Evolutionary conservation across 2,113 vertebrate genomes (phyloP).

Genomic region (Aegotheles bennettii): DNA sequence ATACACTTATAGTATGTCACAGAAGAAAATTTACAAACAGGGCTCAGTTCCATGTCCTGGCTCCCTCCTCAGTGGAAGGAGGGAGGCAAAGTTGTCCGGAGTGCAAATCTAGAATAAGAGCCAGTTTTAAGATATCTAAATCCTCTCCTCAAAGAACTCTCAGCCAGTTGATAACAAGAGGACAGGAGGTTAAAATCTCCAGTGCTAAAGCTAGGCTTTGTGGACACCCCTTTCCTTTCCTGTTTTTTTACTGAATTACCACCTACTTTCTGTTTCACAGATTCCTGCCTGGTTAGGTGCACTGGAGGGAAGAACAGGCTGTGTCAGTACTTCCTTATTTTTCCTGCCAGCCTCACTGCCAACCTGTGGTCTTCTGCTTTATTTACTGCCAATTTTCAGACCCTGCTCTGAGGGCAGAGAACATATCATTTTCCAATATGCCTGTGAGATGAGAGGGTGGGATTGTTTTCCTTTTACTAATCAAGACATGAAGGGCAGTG

Average conservation of each 20-base stretch:
- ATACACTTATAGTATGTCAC: background rate
- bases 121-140: background rate
- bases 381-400: conserved; percentile 35
- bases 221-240: background rate
- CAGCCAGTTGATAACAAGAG: background rate
- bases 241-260: background rate
- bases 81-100: background rate
- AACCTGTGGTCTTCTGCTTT: conserved; percentile 17
- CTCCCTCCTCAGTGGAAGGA: background rate
- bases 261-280: background rate
- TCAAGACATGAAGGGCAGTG: background rate
- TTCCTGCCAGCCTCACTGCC: background rate
- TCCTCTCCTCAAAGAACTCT: background rate
- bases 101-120: background rate
- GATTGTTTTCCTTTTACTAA: background rate
- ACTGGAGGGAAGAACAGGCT: background rate
- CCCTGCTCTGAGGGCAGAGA: background rate
- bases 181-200: background rate
- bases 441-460: background rate
- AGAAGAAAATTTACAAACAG: background rate
- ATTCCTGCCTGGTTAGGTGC: background rate
- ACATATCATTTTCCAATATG: background rate
- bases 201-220: background rate
- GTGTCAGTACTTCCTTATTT: conserved; percentile 14
- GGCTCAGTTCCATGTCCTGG: background rate